phyloP scores from a whole-genome alignment of 2,797 vertebrate genomes.

The Notoglanidium macrostoma region DNA sequence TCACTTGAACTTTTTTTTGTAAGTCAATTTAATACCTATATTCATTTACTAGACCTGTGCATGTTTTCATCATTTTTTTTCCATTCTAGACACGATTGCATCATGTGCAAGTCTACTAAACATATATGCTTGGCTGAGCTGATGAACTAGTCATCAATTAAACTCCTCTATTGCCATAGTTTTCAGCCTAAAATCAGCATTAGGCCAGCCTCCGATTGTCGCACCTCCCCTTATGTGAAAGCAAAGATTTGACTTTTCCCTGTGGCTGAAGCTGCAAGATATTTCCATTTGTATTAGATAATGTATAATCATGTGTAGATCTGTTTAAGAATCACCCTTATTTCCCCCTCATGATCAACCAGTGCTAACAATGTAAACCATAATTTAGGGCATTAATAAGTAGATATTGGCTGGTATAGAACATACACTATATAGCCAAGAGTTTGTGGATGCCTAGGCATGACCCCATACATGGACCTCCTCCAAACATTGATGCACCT shows the following conservation, averaged over 20 bases:
- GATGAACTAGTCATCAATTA: neutral
- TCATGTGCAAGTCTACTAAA: neutral
- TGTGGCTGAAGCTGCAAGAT: neutral
- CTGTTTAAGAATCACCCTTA: neutral
- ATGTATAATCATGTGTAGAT: no score
- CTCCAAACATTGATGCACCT: no score
- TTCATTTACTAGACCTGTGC: conserved; percentile 18
- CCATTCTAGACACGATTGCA: neutral
- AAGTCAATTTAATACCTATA: conserved; percentile 14
- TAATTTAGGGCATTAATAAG: neutral
- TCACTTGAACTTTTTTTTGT: conserved; percentile 73
- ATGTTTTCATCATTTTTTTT: neutral
- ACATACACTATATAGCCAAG: no score
- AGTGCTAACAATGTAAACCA: neutral
- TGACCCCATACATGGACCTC: neutral
- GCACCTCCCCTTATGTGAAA: neutral
- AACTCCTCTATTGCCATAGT: neutral
- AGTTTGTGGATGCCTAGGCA: neutral
- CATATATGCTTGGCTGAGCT: neutral
- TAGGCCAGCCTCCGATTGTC: neutral
- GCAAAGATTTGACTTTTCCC: neutral
- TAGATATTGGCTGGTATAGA: no score
- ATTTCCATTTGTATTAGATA: neutral
- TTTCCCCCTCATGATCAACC: neutral
- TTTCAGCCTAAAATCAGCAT: neutral